Evolutionary conservation across 2,797 vertebrate species (phyloP).

Genomic region (Hephaestus fuliginosus): DNA sequence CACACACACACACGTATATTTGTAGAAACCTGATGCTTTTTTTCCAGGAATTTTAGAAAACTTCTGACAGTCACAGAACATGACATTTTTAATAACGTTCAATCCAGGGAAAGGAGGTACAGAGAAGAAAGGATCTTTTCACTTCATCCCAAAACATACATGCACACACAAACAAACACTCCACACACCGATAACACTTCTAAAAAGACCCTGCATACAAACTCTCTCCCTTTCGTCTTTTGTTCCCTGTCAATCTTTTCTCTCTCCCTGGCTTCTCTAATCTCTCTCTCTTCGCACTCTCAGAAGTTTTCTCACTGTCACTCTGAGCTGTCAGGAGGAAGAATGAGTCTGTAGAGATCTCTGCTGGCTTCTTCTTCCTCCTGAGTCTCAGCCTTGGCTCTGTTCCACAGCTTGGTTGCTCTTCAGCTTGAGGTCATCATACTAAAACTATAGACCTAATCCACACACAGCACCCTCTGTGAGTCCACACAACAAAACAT

Average conservation of each 20-base stretch:
- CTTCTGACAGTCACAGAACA: not conserved
- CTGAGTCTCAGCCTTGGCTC: slow-evolving; percentile 12
- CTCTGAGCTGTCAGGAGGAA: slow-evolving; percentile 11
- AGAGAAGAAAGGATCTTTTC: slow-evolving; percentile 5
- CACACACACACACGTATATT: no score
- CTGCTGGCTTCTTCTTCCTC: slow-evolving; percentile 18
- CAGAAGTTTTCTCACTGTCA: slow-evolving; percentile 2
- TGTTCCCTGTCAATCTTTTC: slow-evolving; percentile 21
- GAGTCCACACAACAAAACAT: slow-evolving; percentile 19
- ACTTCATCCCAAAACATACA: not conserved
- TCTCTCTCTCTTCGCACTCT: not conserved
- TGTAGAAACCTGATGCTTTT: no score
- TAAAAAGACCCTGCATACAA: slow-evolving; percentile 11
- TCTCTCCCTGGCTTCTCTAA: slow-evolving; percentile 8
- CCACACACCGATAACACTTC: not conserved
- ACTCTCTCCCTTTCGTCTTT: slow-evolving; percentile 5
- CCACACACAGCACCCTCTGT: slow-evolving; percentile 22
- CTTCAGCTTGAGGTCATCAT: slow-evolving; percentile 31
- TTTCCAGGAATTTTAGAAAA: not conserved
- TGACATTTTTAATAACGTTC: not conserved
- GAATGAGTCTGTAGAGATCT: slow-evolving; percentile 32
- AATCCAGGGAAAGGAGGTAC: not conserved
- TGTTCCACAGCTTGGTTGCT: not conserved
- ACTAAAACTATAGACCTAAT: slow-evolving; percentile 25
- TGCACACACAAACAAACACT: not conserved